Evolutionary conservation across 2,113 vertebrate genomes (phyloP).

Genomic region (Bombycilla garrulus): DNA sequence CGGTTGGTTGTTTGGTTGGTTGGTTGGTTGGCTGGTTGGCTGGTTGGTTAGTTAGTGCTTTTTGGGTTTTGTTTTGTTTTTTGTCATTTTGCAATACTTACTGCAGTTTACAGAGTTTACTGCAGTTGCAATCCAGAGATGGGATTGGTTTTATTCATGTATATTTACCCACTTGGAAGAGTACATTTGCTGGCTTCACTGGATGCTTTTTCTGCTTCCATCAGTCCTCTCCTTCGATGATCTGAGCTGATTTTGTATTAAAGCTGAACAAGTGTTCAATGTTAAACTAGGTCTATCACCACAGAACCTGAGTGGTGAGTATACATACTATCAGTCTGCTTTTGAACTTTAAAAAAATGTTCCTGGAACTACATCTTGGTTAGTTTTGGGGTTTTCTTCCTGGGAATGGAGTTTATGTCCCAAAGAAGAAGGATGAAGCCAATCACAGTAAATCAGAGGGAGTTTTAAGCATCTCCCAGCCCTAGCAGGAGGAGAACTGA

Average conservation of each 20-base stretch:
- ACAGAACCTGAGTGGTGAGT: background rate
- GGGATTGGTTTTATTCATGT: background rate
- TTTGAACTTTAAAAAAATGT: background rate
- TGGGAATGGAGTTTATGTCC: background rate
- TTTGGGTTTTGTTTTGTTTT: background rate
- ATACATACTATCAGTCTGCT: background rate
- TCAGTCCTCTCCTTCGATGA: background rate
- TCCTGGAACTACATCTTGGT: background rate
- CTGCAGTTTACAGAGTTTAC: background rate
- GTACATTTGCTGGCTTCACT: background rate
- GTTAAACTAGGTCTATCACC: background rate
- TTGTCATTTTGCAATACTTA: background rate
- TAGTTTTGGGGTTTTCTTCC: accelerated
- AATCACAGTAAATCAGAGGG: background rate
- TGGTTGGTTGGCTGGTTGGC: background rate
- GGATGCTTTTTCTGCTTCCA: background rate
- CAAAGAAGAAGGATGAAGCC: background rate
- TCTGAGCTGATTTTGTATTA: background rate
- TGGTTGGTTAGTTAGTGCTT: too few species aligned
- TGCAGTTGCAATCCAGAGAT: too few species aligned
- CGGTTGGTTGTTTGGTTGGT: too few species aligned
- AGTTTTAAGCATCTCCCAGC: background rate
- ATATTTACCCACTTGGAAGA: background rate
- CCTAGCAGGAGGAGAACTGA: background rate
- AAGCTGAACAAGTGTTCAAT: background rate